Evolutionary conservation across 1,140 invertebrate species (phyloP).

Genomic region (Zaprionus tsacasi): DNA sequence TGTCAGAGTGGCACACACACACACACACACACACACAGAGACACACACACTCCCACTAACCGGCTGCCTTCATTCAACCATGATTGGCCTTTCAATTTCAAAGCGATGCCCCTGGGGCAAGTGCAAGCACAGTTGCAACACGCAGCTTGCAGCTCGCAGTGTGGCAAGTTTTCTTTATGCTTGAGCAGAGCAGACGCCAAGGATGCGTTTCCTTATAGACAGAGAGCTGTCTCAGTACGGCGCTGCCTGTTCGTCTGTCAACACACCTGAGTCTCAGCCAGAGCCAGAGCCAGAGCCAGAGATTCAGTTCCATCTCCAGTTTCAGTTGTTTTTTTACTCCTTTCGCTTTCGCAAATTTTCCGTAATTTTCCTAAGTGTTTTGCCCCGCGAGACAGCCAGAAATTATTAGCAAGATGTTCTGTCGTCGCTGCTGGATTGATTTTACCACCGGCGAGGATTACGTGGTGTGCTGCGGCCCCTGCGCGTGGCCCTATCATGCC

Average conservation of each 20-base stretch:
- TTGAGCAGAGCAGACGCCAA: neutral
- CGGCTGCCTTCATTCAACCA: constrained; percentile 34
- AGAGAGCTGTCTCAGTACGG: constrained; percentile 28
- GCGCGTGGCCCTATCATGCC: constrained; percentile 57
- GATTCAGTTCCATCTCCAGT: neutral
- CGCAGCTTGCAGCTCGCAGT: too few relatives aligned
- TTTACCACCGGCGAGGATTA: constrained; percentile 52
- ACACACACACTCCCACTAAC: constrained; percentile 33
- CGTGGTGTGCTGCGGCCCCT: constrained; percentile 67
- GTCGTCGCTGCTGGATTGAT: constrained; percentile 83
- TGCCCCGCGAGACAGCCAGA: constrained; percentile 21
- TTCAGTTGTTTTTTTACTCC: constrained; percentile 14
- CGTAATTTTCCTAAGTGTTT: constrained; percentile 75
- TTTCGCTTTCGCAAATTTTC: constrained; percentile 41
- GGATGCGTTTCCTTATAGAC: constrained; percentile 1
- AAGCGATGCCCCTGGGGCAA: constrained; percentile 51
- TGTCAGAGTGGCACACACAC: constrained; percentile 1
- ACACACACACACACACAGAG: constrained; percentile 6
- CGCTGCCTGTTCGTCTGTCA: constrained; percentile 52
- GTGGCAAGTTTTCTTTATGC: constrained; percentile 1
- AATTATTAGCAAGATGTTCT: constrained; percentile 81
- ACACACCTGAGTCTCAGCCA: constrained; percentile 63
- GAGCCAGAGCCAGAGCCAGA: neutral
- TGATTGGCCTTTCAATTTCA: constrained; percentile 62
- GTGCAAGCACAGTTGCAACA: neutral